These are phyloP conservation scores for Chelon labrosus DNA, from an alignment of 2,797 vertebrate genomes.

Conservation along the genomic window DNA sequence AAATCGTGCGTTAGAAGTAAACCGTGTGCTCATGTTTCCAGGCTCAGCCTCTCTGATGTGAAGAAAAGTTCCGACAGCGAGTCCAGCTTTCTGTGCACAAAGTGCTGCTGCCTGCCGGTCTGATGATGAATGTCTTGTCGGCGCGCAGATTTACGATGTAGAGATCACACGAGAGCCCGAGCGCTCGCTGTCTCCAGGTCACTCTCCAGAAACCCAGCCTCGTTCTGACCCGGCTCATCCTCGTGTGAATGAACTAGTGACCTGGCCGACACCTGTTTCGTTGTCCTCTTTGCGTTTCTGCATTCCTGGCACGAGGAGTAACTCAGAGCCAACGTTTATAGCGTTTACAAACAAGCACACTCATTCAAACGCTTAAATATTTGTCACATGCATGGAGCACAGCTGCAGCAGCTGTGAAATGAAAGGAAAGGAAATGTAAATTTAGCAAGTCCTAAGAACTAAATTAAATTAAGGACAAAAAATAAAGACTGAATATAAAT, in stretches of 20 bases:
- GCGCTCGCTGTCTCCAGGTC: too few species aligned
- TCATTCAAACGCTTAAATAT: too few species aligned
- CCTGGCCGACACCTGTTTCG: slow-evolving; percentile 61
- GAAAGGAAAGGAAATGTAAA: too few species aligned
- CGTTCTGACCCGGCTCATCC: background rate
- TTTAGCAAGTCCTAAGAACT: too few species aligned
- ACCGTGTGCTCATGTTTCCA: slow-evolving; percentile 16
- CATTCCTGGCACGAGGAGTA: slow-evolving; percentile 51
- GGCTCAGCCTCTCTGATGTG: slow-evolving; percentile 1
- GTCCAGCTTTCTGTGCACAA: slow-evolving; percentile 12
- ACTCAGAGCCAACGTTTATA: too few species aligned
- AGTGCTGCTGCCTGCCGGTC: slow-evolving; percentile 11
- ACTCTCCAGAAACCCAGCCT: slow-evolving; percentile 2
- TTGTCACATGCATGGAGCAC: too few species aligned
- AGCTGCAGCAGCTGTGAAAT: too few species aligned
- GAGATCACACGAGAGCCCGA: slow-evolving; percentile 1
- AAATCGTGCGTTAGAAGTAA: slow-evolving; percentile 24
- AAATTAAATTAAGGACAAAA: too few species aligned
- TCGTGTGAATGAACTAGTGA: slow-evolving; percentile 31
- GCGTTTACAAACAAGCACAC: too few species aligned
- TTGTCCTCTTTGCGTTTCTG: slow-evolving; percentile 35
- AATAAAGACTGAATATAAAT: too few species aligned
- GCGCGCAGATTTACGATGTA: background rate
- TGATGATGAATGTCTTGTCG: background rate
- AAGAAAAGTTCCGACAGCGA: background rate